phyloP scores from a whole-genome alignment of 2,113 vertebrate species.

The Neodontobutis hainanensis region DNA sequence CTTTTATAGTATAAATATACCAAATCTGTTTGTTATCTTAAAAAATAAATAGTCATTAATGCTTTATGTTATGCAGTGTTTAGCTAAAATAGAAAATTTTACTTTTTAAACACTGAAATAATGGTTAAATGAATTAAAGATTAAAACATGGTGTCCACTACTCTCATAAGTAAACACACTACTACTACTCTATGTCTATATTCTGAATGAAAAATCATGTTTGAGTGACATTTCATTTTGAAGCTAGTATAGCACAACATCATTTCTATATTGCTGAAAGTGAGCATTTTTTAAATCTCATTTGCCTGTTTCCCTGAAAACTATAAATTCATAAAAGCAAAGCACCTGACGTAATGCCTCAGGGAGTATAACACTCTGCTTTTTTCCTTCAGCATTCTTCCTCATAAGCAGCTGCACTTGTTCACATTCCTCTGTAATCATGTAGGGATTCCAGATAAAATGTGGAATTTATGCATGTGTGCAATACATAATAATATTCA shows the following conservation, averaged over 20 bases:
- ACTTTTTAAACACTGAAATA: no score
- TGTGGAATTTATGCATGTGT: constrained; percentile 8
- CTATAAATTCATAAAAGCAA: not conserved
- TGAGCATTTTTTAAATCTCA: not conserved
- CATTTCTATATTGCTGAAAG: not conserved
- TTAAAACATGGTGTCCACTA: no score
- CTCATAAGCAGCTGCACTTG: not conserved
- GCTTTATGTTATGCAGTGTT: no score
- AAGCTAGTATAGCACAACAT: not conserved
- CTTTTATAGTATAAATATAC: constrained; percentile 39
- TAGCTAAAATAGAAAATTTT: no score
- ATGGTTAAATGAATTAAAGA: no score
- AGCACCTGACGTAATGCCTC: not conserved
- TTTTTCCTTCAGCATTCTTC: not conserved
- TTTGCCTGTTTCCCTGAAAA: not conserved
- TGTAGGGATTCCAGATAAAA: not conserved
- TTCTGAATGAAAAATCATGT: not conserved
- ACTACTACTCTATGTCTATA: no score
- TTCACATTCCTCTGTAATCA: constrained; percentile 3
- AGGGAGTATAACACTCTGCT: not conserved
- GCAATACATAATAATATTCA: not conserved
- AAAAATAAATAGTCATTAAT: not conserved
- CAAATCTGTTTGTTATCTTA: constrained; percentile 6
- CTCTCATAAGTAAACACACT: no score
- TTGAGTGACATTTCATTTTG: not conserved